Evolutionary conservation across 2,113 vertebrate genomes (phyloP), one percentile per base, ranked within the genome.

Genomic region (Tragelaphus buxtoni): DNA sequence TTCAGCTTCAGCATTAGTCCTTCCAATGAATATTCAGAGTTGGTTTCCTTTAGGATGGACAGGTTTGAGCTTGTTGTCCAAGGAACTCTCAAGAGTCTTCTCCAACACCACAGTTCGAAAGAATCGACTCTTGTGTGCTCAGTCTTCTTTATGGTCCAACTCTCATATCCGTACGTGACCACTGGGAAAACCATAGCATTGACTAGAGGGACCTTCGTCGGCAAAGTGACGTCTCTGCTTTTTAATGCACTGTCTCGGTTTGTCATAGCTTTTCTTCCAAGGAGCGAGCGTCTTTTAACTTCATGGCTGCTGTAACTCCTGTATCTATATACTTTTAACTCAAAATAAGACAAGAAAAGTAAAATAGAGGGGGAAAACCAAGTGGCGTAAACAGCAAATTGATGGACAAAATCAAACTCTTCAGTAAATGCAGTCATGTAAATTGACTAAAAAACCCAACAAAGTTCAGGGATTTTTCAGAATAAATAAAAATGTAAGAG

Each of bases 371-470:
- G 18, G 45, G 28, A 9, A 45, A 53, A 5, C 1, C 42, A 8
- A 32, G 7, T 6, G 51, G 39, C 0, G 3, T 12, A 5, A 35
- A 20, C 7, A 39, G 82, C 11, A 56, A 69, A 26, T 0, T 18
- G 47, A 14, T 0, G 26, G 17, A 53, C 32, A 20, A 16, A 83
- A 49, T 42, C 12, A 26, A 47, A 17, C 61, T 32, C 4, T 2
- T 14, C 8, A n/a, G 79, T 72, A 32, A 18, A 28, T 26, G 1
- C 30, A 28, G n/a, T 80, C 22, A 56, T 20, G 49, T 24, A 14
- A 65, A 28, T 4, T 42, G 72, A 42, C 56, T 17, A 18, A 77
- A 80, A 10, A 13, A 35, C 24, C 45, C 83, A 80, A 56, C 4
- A 18, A 55, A 79, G 51, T 9, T 18, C 72, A 45, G 20, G n/a